Evolutionary conservation across 2,113 vertebrate species (phyloP).

Genomic region (Ginglymostoma cirratum): DNA sequence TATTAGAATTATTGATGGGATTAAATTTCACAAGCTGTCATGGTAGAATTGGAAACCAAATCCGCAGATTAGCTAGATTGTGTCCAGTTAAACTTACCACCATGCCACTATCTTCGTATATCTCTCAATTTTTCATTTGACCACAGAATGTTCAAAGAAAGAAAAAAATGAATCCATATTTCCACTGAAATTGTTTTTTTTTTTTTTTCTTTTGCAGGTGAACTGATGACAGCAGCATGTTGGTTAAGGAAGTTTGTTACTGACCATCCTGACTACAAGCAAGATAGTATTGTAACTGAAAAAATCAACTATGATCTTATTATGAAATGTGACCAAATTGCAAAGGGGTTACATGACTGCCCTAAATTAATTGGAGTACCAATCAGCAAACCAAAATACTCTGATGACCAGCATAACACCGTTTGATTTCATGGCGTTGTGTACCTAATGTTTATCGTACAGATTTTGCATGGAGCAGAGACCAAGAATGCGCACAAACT

Average conservation of each 20-base stretch:
- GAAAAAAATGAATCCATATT: neutral
- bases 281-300: constrained; percentile 86
- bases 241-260: constrained; percentile 93
- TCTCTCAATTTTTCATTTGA: no score
- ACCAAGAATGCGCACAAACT: constrained; percentile 57
- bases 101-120: no score
- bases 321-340: constrained; percentile 76
- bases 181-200: neutral
- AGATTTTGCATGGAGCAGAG: constrained; percentile 51
- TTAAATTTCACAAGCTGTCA: no score
- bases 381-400: constrained; percentile 68
- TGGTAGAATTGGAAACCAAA: no score
- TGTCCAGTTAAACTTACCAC: no score
- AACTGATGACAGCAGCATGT: constrained; percentile 89
- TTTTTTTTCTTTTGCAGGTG: constrained; percentile 58
- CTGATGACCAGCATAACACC: neutral
- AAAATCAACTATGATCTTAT: constrained; percentile 91
- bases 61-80: no score
- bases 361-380: constrained; percentile 80
- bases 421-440: constrained; percentile 24
- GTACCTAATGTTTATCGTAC: constrained; percentile 16
- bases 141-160: neutral
- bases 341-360: constrained; percentile 73
- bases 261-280: constrained; percentile 83
- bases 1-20: no score